A percentile compares a stretch with the other conserved stretches of the same genome.
Conservation (phyloP, 1,140 invertebrate genomes). For the Ceratosolen solmsi region DNA sequence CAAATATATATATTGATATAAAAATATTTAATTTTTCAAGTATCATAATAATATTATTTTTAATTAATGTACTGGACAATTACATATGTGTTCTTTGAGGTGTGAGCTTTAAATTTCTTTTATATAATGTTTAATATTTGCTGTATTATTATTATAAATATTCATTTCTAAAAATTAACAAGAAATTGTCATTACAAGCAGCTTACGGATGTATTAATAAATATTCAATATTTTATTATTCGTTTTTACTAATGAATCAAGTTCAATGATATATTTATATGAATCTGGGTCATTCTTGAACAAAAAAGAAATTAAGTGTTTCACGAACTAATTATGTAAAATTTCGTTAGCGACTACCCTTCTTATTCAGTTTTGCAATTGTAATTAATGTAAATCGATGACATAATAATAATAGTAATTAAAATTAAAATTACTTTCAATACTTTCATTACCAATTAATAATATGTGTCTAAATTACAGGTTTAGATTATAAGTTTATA, state of each 20-base stretch:
- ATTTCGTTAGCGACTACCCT: not conserved
- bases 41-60: too few species aligned
- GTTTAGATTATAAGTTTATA: too few species aligned
- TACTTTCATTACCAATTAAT: too few species aligned
- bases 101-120: too few species aligned
- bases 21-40: too few species aligned
- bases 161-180: not conserved
- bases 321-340: not conserved
- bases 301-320: conserved; percentile 24
- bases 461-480: too few species aligned
- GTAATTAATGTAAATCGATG: not conserved
- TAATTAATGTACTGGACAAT: too few species aligned
- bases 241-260: not conserved
- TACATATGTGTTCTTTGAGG: too few species aligned
- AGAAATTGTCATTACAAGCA: not conserved
- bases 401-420: not conserved
- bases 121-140: too few species aligned
- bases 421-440: not conserved
- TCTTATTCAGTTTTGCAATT: conserved; percentile 4
- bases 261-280: conserved; percentile 1
- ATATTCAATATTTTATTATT: conserved; percentile 17
- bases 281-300: not conserved
- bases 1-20: too few species aligned
- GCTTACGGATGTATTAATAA: not conserved
- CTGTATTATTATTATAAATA: not conserved